Base-by-base conservation (phyloP, 2,888 invertebrate species). In the Megastigmus dorsalis region DNA sequence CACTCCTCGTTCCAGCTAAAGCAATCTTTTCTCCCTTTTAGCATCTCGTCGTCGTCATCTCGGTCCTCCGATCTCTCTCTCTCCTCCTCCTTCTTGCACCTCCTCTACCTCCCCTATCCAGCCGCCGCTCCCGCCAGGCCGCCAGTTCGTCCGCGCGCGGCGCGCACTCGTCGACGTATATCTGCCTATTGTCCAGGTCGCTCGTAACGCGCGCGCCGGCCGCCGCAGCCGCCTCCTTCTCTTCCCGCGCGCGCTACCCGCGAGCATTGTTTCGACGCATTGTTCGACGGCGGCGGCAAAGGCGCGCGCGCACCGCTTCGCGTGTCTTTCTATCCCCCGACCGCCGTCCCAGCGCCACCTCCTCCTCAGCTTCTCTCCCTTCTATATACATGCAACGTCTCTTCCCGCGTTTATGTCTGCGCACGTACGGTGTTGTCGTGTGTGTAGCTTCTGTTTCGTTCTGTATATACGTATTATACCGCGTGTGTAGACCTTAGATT, bases 151-250 rank as follows among this genome's bases (percentile, higher is more conserved):
- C 36, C 41, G 36, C 45, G 3, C 41, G 60, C 65, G 55, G 77
- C 63, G 71, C 75, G 79, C 77, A n/a, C n/a, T n/a, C 77, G 79
- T 77, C 77, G 79, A 77, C 77, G 79, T 77, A 79, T 81, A 83
- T 84, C 82, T 81, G 80, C 80, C 83, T 80, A 86, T 85, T 86
- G 84, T 85, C 83, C 84, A 85, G 83, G 82, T 83, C n/a, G n/a
- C n/a, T n/a, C 83, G 85, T 85, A 84, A 82, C 81, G 81, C 77
- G 79, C 74, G 75, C 77, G 45, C 18, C 10, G n/a, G n/a, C 28
- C 38, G 1, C 3, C 54, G 57, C 30, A 18, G 33, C 48, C 33
- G 57, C 45, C 45, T 55, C 67, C 50, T 68, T 36, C 57, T 67
- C 57, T 30, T 54, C 26, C 50, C 79, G 80, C 84, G 82, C 80